These are phyloP conservation scores for Argya squamiceps DNA, from an alignment of 2,797 vertebrate species.

Conservation along the genomic window DNA sequence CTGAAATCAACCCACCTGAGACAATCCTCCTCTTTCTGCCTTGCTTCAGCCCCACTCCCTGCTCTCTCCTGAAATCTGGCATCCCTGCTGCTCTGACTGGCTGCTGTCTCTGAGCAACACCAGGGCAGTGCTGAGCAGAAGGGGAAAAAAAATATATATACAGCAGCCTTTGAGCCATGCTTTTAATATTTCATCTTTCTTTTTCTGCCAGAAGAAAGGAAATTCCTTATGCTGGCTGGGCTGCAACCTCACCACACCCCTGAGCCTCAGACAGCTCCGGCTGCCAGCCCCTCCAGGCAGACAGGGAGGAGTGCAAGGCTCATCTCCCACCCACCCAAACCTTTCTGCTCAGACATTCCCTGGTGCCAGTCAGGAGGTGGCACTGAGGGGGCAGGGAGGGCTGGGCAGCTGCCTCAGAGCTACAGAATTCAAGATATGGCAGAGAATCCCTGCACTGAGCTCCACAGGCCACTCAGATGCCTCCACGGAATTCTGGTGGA, in stretches of 20 bases:
- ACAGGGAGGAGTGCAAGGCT: conserved; percentile 23
- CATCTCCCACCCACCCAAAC: neutral
- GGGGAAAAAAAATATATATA: neutral
- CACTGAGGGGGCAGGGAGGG: neutral
- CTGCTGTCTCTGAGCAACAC: neutral
- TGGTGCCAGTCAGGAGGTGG: neutral
- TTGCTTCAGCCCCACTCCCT: neutral
- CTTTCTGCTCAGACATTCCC: conserved; percentile 6
- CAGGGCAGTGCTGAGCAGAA: neutral
- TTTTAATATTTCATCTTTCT: conserved; percentile 33
- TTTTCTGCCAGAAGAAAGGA: conserved; percentile 17
- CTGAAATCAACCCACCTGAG: neutral
- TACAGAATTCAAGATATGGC: neutral
- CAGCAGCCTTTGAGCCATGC: neutral
- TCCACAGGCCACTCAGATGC: accelerated
- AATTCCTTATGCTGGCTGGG: neutral
- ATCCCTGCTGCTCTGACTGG: neutral
- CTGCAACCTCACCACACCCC: neutral
- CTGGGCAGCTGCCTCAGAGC: neutral
- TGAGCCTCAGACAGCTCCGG: neutral
- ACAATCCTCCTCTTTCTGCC: neutral
- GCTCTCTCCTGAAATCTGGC: neutral
- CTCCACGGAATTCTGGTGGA: accelerated
- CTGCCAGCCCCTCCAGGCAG: conserved; percentile 30
- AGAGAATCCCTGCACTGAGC: neutral